Evolutionary conservation across 2,797 vertebrate species (phyloP), one percentile per base, ranked within the genome.

Genomic region (Australoheros facetus): DNA sequence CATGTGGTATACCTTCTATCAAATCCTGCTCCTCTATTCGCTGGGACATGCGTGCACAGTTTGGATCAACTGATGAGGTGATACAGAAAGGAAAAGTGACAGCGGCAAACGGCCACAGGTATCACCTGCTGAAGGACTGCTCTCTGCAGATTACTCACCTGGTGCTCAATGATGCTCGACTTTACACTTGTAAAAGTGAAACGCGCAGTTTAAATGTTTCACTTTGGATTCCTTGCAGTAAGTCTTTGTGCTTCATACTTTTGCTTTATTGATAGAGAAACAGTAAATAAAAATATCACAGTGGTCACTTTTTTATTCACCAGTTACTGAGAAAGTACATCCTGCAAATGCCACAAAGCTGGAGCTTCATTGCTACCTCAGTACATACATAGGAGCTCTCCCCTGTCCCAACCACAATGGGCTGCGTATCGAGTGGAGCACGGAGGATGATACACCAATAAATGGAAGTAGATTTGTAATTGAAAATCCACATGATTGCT

Each of bases 361-460:
- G 21, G 81, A 91, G 56, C 92, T 93, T 56, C 79, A 93, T 0
- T 94, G 93, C 74, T 88, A 12, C 77, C 82, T 92, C n/a, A 85
- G 81, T 37, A 80, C 0, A 2, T 75, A 30, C 26, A 28, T 0
- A 58, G 91, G 92, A 21, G 0, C 7, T 19, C 1, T 0, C 0
- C 0, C 0, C 5, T 93, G 91, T 70, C 6, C 66, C 19, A 30
- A 69, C 9, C n/a, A 76, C 57, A 81, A 23, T 26, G 85, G 72
- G 42, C 30, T 90, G 8, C 77, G 34, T 16, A 73, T 93, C 7
- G 70, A 51, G 4, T 93, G 93, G 93, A 79, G 51, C 1, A 30
- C 60, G 30, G 90, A 88, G 42, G 82, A 86, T 12, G 39, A 86
- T 3, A 81, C 80, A n/a, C 60, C 57, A 3, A n/a, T 93, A 28